Base-by-base conservation (phyloP, 2,888 invertebrate genomes). In the Minunthozetes semirufus region DNA sequence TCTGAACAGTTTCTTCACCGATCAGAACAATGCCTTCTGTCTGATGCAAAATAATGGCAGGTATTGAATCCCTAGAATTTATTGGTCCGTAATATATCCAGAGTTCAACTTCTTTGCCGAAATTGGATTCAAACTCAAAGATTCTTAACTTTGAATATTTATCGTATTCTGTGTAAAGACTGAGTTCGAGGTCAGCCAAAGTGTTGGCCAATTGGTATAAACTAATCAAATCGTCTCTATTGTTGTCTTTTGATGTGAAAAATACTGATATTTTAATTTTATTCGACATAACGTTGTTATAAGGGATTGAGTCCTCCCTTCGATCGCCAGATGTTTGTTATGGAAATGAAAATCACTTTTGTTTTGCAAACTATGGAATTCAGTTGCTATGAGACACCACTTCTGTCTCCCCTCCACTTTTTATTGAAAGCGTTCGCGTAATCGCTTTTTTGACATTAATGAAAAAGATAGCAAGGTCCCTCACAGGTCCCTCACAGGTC, bases 81-180 rank as follows among this genome's bases (percentile, higher is more conserved):
- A 61, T 61, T 8, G 61, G 15, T 15, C 61, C 61, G 61, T 61
- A 61, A 61, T 61, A 61, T 22, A 61, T 27, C 61, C 61, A 61
- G 8, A 61, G 61, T 25, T 61, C 61, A 6, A 61, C 19, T 25
- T 61, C 61, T 9, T 25, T 61, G 19, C 27, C 27, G 27, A 8
- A 19, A 19, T 4, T 19, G 11, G 61, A n/a, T 5, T 61, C 61
- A 61, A 61, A 61, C 61, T 61, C 61, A 11, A 61, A 8, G 11
- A 61, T 8, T 61, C 61, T 19, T 61, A 61, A 15, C 8, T 61
- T 61, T 27, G 61, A n/a, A 27, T 61, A 61, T 61, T 25, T 61
- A 25, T 19, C 27, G 19, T 13, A 53, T 9, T 61, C 61, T 19
- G 22, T 61, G 19, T n/a, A 61, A 8, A 61, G 4, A 19, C 25